These are phyloP conservation scores for Astreopora myriophthalma DNA, from an alignment of 64 coral and sea anemone species.

Conservation along the genomic window DNA sequence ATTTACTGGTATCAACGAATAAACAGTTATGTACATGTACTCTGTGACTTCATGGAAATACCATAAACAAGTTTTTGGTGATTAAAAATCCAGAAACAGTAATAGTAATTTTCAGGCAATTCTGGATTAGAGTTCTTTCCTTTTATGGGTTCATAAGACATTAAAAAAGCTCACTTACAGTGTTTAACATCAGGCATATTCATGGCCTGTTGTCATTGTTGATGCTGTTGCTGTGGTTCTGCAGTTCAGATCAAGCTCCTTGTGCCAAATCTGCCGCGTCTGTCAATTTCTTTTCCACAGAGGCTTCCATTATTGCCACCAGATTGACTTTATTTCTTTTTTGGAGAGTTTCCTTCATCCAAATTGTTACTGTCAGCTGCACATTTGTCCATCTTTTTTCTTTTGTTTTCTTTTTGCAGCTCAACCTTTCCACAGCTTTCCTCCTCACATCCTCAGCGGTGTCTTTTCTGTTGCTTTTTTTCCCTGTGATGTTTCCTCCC, in stretches of 20 bases:
- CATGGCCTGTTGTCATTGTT: constrained; percentile 24
- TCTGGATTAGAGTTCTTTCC: not conserved
- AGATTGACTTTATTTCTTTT: constrained; percentile 17
- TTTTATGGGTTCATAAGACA: not conserved
- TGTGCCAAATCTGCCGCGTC: not conserved
- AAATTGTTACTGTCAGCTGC: not conserved
- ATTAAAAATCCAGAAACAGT: not conserved
- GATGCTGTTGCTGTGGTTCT: constrained; percentile 12
- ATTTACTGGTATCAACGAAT: too few species aligned
- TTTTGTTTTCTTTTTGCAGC: constrained; percentile 11
- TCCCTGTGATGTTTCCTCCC: constrained; percentile 15
- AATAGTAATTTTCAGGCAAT: not conserved
- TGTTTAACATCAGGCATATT: constrained; percentile 49
- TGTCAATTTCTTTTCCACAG: constrained; percentile 16
- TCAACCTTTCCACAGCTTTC: not conserved
- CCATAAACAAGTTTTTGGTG: not conserved
- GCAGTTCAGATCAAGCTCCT: not conserved
- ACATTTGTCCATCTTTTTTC: not conserved
- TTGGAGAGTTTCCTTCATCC: not conserved
- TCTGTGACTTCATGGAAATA: not conserved
- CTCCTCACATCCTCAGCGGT: constrained; percentile 5
- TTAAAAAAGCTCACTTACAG: constrained; percentile 38
- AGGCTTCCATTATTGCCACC: constrained; percentile 3
- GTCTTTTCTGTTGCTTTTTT: constrained; percentile 9
- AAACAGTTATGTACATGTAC: too few species aligned